Evolutionary conservation across 2,113 vertebrate species (phyloP).

Genomic region (Dermatemys mawii): DNA sequence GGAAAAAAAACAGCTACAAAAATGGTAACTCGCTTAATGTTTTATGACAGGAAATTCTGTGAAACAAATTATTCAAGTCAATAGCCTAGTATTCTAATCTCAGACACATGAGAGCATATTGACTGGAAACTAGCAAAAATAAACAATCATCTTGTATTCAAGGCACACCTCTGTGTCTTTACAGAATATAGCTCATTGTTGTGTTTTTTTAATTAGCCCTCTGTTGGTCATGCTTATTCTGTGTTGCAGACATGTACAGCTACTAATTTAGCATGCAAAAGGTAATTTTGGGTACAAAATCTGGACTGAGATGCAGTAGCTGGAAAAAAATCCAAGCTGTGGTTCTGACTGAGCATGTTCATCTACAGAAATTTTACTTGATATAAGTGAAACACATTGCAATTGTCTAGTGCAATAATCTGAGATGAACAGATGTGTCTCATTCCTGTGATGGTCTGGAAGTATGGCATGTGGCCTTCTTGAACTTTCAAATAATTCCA

Average conservation of each 20-base stretch:
- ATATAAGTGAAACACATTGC: neutral
- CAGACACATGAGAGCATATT: neutral
- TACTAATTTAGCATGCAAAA: neutral
- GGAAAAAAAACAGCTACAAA: neutral
- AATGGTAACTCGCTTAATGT: neutral
- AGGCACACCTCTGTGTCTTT: neutral
- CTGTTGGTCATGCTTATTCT: neutral
- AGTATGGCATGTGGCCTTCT: neutral
- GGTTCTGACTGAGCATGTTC: neutral
- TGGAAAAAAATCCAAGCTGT: neutral
- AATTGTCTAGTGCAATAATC: neutral
- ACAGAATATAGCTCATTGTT: neutral
- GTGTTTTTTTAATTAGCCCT: neutral
- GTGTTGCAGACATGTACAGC: neutral
- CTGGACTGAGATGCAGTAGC: neutral
- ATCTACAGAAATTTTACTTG: neutral
- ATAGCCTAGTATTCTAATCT: neutral
- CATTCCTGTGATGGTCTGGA: neutral
- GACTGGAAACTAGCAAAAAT: neutral
- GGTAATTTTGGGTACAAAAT: neutral
- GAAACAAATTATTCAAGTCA: neutral
- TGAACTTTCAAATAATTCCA: neutral
- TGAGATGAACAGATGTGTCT: neutral
- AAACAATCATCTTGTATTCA: neutral
- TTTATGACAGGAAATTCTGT: neutral